Evolutionary conservation across 2,113 vertebrate genomes (phyloP).

Genomic region (Synchiropus splendidus): DNA sequence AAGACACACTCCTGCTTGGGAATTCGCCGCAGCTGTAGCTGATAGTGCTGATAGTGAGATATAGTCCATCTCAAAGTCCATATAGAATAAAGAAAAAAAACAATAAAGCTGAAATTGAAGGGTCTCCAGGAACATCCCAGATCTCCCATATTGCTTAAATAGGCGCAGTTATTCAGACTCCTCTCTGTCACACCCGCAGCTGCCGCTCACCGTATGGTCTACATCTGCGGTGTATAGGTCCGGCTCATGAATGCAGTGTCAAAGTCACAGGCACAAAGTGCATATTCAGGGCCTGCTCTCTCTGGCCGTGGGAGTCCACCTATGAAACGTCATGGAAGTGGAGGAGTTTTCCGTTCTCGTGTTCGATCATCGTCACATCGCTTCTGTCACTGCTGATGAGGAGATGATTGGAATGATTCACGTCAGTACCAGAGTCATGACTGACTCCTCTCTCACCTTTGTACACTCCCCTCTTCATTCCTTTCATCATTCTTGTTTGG

Average conservation of each 20-base stretch:
- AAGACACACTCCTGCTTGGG: conserved; percentile 37
- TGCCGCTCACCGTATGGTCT: conserved; percentile 16
- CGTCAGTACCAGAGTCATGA: too few relatives aligned
- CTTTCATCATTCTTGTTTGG: too few relatives aligned
- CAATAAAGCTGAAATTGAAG: conserved; percentile 29
- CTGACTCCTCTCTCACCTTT: too few relatives aligned
- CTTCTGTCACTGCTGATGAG: too few relatives aligned
- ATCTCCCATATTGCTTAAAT: conserved; percentile 36
- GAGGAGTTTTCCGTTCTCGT: too few relatives aligned
- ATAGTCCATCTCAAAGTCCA: conserved; percentile 24
- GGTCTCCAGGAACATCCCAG: conserved; percentile 30
- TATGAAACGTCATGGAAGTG: too few relatives aligned
- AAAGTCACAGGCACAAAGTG: too few relatives aligned
- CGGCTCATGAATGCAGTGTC: conserved; percentile 2
- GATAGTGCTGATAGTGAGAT: conserved; percentile 36
- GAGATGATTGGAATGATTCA: too few relatives aligned
- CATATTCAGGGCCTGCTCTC: too few relatives aligned
- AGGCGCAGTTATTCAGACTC: conserved; percentile 19
- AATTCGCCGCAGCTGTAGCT: conserved; percentile 41
- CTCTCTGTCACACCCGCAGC: background rate
- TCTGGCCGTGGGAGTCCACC: too few relatives aligned
- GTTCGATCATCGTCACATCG: too few relatives aligned
- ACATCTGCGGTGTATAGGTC: conserved; percentile 23
- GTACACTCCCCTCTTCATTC: too few relatives aligned
- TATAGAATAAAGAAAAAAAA: conserved; percentile 19